Evolutionary conservation across 2,888 invertebrate genomes (phyloP), one percentile per base, ranked within the genome.

Genomic region (Hirtodrosophila cameraria): DNA sequence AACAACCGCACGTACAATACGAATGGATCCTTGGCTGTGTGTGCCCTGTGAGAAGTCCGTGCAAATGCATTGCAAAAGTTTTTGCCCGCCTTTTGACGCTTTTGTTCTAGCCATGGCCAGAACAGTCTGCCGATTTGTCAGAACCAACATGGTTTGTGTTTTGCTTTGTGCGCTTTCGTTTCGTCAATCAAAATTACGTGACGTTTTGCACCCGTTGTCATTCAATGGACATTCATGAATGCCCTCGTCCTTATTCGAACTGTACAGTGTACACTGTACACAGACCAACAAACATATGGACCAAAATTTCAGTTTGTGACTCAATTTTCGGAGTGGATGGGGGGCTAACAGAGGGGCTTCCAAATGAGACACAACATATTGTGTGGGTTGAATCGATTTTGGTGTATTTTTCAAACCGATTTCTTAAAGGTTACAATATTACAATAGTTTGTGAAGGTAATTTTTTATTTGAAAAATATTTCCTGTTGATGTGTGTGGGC

Each of bases 171-270:
- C 35, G 42, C 66, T 67, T 62, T n/a, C n/a, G 72, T 81, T 86
- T 86, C 78, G 83, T 86, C 83, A 86, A 84, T 83, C 87, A 86
- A 74, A 86, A 79, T 65, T 76, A 86, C 85, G 79, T 86, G 82
- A 72, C 74, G 66, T 60, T 71, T 62, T 64, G 60, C 71, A 66
- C 64, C 75, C 69, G 63, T 54, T 53, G 52, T 60, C 74, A 55
- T 36, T 62, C 63, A 55, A 35, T 57, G 59, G 31, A 45, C 55
- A 53, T 62, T n/a, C 79, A 75, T 64, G 78, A 81, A 63, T 55
- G 59, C 59, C 30, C 18, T 28, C 5, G 18, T 25, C 15, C 7
- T 43, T 13, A 16, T 33, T 20, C 11, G 18, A 30, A 15, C 4
- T 7, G 0, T 6, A 16, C 4, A 33, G n/a, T n/a, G n/a, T 33